Evolutionary conservation across 2,888 invertebrate species (phyloP).

Genomic region (Diabrotica balteata): DNA sequence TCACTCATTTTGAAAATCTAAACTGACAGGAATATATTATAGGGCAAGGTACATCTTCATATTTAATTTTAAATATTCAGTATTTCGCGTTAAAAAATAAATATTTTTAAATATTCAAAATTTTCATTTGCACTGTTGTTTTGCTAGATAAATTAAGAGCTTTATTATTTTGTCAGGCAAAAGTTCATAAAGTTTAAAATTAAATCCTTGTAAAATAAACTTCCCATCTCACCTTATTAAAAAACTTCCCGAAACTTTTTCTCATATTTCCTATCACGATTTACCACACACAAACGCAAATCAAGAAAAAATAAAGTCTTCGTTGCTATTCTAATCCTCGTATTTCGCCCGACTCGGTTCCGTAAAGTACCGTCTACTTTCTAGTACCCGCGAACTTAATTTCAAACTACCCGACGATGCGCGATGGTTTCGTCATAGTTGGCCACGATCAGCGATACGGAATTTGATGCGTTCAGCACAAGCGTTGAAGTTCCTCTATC

Average conservation of each 20-base stretch:
- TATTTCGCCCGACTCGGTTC: not conserved
- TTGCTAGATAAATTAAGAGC: not conserved
- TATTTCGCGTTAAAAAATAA: not conserved
- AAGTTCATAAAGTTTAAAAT: too few relatives aligned
- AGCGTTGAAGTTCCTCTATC: conserved; percentile 35
- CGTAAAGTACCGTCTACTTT: not conserved
- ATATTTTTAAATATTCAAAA: not conserved
- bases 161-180: not conserved
- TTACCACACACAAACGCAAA: conserved; percentile 14
- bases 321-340: not conserved
- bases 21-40: too few relatives aligned
- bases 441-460: conserved; percentile 21
- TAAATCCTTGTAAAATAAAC: not conserved
- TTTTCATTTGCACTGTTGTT: not conserved
- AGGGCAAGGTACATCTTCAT: too few relatives aligned
- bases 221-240: conserved; percentile 35
- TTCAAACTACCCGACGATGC: conserved; percentile 33
- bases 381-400: conserved; percentile 11
- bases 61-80: not conserved
- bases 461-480: conserved; percentile 31
- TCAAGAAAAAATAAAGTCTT: conserved; percentile 1
- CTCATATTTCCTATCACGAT: conserved; percentile 25
- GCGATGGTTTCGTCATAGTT: conserved; percentile 32
- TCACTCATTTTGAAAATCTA: too few relatives aligned
- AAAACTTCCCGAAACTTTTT: conserved; percentile 33